phyloP scores from a whole-genome alignment of 2,888 invertebrate genomes.

The Ennomos fuscantarius region DNA sequence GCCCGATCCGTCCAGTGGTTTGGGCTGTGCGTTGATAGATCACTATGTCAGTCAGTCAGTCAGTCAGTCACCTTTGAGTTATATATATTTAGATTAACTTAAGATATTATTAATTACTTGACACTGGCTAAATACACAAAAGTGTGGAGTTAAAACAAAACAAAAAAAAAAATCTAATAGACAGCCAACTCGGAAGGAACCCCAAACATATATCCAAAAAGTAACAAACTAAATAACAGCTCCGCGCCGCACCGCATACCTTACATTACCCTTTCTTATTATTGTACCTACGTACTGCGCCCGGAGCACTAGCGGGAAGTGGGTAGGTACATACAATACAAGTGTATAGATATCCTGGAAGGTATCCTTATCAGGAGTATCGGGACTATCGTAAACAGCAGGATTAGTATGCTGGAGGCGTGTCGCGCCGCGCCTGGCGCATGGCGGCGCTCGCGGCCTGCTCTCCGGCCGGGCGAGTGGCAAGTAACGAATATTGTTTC shows the following conservation, averaged over 20 bases:
- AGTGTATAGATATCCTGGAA: neutral
- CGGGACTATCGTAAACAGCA: slow-evolving; percentile 27
- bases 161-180: slow-evolving; percentile 6
- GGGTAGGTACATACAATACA: neutral
- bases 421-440: slow-evolving; percentile 12
- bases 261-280: slow-evolving; percentile 22
- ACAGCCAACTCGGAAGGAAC: neutral
- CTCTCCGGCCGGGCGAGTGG: no score
- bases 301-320: slow-evolving; percentile 6
- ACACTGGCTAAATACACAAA: no score
- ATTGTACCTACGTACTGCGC: neutral
- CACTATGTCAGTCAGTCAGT: no score
- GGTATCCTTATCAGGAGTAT: slow-evolving; percentile 22
- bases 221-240: slow-evolving; percentile 15
- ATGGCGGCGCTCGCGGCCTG: slow-evolving; percentile 11
- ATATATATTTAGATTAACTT: no score
- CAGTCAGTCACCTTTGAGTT: no score
- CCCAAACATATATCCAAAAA: slow-evolving; percentile 3
- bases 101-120: no score
- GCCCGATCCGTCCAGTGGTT: no score
- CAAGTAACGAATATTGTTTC: no score
- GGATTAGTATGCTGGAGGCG: slow-evolving; percentile 24
- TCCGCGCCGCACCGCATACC: slow-evolving; percentile 7
- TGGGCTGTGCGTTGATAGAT: no score
- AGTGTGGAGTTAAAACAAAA: neutral